Evolutionary conservation across 2,797 vertebrate genomes (phyloP).

Genomic region (Scolopax rusticola): DNA sequence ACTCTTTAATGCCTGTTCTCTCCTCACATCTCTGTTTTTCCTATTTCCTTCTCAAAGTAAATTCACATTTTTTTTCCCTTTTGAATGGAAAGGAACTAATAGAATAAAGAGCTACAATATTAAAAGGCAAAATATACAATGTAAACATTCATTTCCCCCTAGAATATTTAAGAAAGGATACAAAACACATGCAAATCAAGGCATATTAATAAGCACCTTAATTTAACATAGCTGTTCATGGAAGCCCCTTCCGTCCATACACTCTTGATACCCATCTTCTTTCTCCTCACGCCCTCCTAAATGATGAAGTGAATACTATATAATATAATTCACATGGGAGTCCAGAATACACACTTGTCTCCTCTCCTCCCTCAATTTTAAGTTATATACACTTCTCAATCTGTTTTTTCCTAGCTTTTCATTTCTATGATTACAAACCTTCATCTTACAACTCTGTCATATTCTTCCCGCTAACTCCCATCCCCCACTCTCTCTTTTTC

Average conservation of each 20-base stretch:
- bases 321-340: constrained; percentile 2
- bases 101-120: constrained; percentile 39
- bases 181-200: constrained; percentile 34
- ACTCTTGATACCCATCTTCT: background rate
- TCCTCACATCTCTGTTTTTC: background rate
- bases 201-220: constrained; percentile 32
- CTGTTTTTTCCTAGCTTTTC: constrained; percentile 10
- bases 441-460: constrained; percentile 16
- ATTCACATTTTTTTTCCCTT: background rate
- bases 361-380: background rate
- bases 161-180: constrained; percentile 23
- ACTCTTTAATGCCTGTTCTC: background rate
- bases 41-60: background rate
- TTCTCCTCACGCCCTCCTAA: background rate
- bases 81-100: constrained; percentile 35
- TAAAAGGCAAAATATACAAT: constrained; percentile 24
- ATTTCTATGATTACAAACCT: constrained; percentile 46
- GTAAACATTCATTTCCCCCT: constrained; percentile 36
- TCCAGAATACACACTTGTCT: background rate
- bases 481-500: background rate
- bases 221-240: constrained; percentile 25
- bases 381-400: constrained; percentile 7
- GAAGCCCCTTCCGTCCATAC: background rate
- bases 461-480: background rate
- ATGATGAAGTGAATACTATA: constrained; percentile 12